Conservation (phyloP, 2,888 invertebrate genomes). For the Nasonovia ribisnigri region DNA sequence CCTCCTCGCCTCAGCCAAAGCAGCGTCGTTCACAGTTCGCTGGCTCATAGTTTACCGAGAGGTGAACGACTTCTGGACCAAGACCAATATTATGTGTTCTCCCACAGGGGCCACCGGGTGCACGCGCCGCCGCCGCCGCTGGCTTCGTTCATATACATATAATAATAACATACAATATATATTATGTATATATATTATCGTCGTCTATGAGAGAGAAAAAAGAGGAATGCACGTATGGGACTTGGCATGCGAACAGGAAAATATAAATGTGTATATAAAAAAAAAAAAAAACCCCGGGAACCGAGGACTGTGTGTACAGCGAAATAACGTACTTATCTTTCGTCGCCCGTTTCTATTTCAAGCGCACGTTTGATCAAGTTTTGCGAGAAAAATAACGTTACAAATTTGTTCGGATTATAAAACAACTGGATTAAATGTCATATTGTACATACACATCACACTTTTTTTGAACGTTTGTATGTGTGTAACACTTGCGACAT, state of each 20-base stretch:
- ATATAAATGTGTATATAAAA: conserved; percentile 18
- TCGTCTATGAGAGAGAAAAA: neutral
- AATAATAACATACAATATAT: neutral
- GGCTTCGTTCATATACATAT: neutral
- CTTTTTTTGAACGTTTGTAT: neutral
- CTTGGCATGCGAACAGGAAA: conserved; percentile 44
- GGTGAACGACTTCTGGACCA: conserved; percentile 64
- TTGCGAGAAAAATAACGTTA: neutral
- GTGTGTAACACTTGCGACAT: neutral
- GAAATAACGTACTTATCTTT: conserved; percentile 35
- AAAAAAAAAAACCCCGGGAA: neutral
- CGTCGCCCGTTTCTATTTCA: conserved; percentile 44
- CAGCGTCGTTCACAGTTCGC: conserved; percentile 10
- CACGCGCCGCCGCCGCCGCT: conserved; percentile 28
- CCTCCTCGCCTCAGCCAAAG: conserved; percentile 32
- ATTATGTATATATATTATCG: neutral
- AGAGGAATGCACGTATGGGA: conserved; percentile 40
- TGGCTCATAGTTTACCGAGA: conserved; percentile 23
- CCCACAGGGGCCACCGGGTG: conserved; percentile 47
- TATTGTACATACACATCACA: neutral
- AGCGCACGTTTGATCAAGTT: neutral
- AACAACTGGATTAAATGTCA: conserved; percentile 20
- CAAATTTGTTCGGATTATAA: conserved; percentile 15
- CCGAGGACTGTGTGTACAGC: neutral
- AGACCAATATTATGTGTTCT: conserved; percentile 59